Evolutionary conservation across 1,140 invertebrate species (phyloP).

Genomic region (Andricus grossulariae): DNA sequence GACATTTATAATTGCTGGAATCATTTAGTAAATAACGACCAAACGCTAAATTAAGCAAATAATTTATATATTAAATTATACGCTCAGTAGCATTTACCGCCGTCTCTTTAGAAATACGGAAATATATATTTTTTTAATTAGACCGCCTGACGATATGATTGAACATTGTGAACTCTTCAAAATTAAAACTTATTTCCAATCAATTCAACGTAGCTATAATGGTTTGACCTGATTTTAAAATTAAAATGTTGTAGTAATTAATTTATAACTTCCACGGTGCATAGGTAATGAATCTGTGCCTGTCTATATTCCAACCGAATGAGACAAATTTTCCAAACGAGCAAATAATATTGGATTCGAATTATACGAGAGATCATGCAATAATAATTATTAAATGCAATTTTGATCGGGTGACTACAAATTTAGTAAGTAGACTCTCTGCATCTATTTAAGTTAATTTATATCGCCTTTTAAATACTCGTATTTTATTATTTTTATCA

Average conservation of each 20-base stretch:
- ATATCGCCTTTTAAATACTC: too few species aligned
- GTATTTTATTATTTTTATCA: too few species aligned
- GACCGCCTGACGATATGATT: too few species aligned
- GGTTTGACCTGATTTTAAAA: slow-evolving; percentile 11
- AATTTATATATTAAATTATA: not conserved
- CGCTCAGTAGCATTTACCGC: not conserved
- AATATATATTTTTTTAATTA: too few species aligned
- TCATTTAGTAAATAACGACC: slow-evolving; percentile 24
- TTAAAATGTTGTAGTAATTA: slow-evolving; percentile 3
- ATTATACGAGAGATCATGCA: not conserved
- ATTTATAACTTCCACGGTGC: slow-evolving; percentile 4
- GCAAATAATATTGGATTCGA: not conserved
- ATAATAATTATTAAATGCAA: too few species aligned
- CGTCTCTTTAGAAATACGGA: slow-evolving; percentile 8
- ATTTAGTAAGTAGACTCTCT: too few species aligned
- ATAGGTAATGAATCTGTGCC: not conserved
- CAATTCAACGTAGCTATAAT: not conserved
- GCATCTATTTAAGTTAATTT: too few species aligned
- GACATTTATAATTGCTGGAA: slow-evolving; percentile 26
- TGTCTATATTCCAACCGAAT: not conserved
- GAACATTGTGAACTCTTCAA: too few species aligned
- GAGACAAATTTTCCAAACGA: not conserved
- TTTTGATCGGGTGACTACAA: too few species aligned
- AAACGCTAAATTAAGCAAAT: slow-evolving; percentile 26
- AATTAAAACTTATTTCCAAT: too few species aligned